Conservation (phyloP, 1,140 invertebrate genomes). For the Zophobas morio region DNA sequence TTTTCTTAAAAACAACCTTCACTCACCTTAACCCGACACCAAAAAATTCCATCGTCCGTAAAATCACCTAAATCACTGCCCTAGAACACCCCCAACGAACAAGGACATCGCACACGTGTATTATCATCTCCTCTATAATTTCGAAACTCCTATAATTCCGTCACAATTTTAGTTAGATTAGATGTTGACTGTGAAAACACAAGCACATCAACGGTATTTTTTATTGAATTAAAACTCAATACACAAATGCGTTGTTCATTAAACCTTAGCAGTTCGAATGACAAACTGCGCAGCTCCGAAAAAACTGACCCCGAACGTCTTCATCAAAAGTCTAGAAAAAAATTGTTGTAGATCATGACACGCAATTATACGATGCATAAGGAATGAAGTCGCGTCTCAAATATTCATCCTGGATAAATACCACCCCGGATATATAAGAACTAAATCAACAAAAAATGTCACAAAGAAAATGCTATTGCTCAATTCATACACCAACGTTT, state of each 20-base stretch:
- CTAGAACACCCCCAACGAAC: too few species aligned
- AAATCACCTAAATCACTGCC: too few species aligned
- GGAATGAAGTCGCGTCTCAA: neutral
- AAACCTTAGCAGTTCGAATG: too few species aligned
- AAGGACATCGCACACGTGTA: too few species aligned
- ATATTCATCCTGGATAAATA: neutral
- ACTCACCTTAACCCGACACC: too few species aligned
- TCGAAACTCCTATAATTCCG: neutral
- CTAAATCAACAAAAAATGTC: neutral
- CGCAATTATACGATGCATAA: neutral
- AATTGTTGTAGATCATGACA: neutral
- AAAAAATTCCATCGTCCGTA: too few species aligned
- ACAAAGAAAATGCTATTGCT: constrained; percentile 9
- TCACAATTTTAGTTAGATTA: neutral
- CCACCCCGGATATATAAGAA: neutral
- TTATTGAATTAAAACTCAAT: neutral
- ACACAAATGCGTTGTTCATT: neutral
- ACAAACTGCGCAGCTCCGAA: neutral
- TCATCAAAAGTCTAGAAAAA: neutral
- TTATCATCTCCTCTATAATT: too few species aligned
- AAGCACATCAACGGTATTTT: neutral
- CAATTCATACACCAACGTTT: constrained; percentile 11
- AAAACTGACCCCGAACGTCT: neutral
- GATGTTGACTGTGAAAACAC: neutral
- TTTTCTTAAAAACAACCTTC: neutral